These are phyloP conservation scores for Cinclus cinclus DNA, from an alignment of 2,113 vertebrate species.

Conservation along the genomic window DNA sequence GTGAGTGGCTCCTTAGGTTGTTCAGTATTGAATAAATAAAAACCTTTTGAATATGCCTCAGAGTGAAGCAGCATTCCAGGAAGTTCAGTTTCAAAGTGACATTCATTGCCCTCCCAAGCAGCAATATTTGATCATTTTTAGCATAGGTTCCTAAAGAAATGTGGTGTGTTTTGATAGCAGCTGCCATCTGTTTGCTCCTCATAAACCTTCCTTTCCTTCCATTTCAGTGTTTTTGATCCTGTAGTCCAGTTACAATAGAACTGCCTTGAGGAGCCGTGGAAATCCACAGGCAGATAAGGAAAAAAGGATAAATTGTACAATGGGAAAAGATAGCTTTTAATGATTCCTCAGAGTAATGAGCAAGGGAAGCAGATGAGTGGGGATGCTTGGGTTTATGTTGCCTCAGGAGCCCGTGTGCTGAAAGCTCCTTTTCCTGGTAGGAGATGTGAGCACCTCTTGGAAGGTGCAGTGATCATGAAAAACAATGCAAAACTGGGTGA, in stretches of 20 bases:
- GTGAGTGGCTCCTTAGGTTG: background rate
- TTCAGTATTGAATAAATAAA: background rate
- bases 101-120: background rate
- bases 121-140: background rate
- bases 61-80: background rate
- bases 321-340: background rate
- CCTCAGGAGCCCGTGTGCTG: fast-evolving
- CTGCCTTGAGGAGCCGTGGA: background rate
- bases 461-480: background rate
- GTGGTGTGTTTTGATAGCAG: background rate
- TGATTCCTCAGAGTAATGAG: fast-evolving
- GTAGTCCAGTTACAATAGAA: background rate
- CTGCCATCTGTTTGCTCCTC: background rate
- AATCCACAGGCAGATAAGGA: background rate
- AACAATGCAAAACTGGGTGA: background rate
- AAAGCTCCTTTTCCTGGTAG: background rate
- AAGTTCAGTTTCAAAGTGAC: background rate
- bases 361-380: background rate
- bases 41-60: background rate
- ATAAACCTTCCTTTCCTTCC: background rate
- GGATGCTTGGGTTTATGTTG: fast-evolving
- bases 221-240: background rate
- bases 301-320: background rate
- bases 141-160: background rate
- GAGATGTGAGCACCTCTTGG: background rate